These are phyloP conservation scores for Fratercula arctica DNA, from an alignment of 2,797 vertebrate genomes.

Conservation along the genomic window DNA sequence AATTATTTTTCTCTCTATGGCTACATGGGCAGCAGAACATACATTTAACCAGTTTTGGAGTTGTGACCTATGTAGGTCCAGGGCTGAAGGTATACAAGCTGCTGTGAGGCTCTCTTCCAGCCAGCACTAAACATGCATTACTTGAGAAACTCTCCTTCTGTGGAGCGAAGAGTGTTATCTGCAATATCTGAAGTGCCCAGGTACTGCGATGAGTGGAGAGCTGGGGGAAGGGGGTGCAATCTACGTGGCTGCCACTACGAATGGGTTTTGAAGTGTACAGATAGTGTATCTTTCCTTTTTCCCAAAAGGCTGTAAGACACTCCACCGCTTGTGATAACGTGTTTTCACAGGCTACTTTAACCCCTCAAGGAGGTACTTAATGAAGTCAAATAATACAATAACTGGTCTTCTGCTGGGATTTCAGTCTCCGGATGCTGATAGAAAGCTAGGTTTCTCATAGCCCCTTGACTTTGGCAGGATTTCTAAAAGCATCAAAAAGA, in stretches of 20 bases:
- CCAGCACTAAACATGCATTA: not conserved
- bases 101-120: not conserved
- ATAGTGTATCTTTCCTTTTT: not conserved
- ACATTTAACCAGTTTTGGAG: not conserved
- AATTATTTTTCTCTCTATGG: not conserved
- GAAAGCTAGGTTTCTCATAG: slow-evolving; percentile 16
- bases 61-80: not conserved
- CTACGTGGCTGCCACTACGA: not conserved
- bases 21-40: not conserved
- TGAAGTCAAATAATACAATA: slow-evolving; percentile 41
- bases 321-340: not conserved
- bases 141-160: not conserved
- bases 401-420: slow-evolving; percentile 36
- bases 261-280: not conserved
- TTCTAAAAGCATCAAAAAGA: slow-evolving; percentile 19
- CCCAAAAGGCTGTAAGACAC: slow-evolving; percentile 21
- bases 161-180: not conserved
- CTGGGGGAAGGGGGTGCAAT: not conserved
- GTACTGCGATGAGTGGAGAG: not conserved
- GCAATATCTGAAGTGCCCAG: not conserved
- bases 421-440: not conserved
- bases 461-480: slow-evolving; percentile 8
- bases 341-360: slow-evolving; percentile 51
- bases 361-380: slow-evolving; percentile 32
- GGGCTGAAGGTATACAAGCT: not conserved